phyloP scores from a whole-genome alignment of 1,140 invertebrate species.

The Anadara kagoshimensis region DNA sequence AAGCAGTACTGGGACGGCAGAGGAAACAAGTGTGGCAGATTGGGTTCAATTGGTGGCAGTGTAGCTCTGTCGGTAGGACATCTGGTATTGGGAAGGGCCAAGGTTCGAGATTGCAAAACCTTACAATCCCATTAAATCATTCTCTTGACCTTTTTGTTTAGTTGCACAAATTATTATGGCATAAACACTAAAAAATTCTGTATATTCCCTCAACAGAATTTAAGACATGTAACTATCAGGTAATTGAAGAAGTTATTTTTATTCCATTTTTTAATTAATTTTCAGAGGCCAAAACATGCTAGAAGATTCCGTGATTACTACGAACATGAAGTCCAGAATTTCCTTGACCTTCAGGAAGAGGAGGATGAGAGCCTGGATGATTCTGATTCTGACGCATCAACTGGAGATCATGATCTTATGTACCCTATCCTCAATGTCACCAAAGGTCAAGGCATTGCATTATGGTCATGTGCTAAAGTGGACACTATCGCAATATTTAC shows the following conservation, averaged over 20 bases:
- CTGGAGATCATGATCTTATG: slow-evolving; percentile 33
- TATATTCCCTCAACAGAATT: too few species aligned
- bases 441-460: slow-evolving; percentile 77
- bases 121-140: too few species aligned
- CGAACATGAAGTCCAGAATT: neutral
- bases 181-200: too few species aligned
- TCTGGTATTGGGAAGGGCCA: too few species aligned
- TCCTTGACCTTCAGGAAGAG: neutral
- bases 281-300: neutral
- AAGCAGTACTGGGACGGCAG: too few species aligned
- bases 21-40: too few species aligned
- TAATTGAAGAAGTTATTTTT: neutral
- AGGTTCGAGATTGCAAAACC: too few species aligned
- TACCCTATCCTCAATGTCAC: slow-evolving; percentile 45
- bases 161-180: too few species aligned
- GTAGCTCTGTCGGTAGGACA: too few species aligned
- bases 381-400: slow-evolving; percentile 29
- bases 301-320: slow-evolving; percentile 3
- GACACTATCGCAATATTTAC: slow-evolving; percentile 85
- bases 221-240: too few species aligned
- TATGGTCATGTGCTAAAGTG: slow-evolving; percentile 90
- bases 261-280: slow-evolving; percentile 3
- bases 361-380: slow-evolving; percentile 40
- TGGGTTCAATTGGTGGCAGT: too few species aligned
- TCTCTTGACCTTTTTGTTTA: too few species aligned